Conservation (phyloP, 1,140 invertebrate species). For the Antheraea mylitta region DNA sequence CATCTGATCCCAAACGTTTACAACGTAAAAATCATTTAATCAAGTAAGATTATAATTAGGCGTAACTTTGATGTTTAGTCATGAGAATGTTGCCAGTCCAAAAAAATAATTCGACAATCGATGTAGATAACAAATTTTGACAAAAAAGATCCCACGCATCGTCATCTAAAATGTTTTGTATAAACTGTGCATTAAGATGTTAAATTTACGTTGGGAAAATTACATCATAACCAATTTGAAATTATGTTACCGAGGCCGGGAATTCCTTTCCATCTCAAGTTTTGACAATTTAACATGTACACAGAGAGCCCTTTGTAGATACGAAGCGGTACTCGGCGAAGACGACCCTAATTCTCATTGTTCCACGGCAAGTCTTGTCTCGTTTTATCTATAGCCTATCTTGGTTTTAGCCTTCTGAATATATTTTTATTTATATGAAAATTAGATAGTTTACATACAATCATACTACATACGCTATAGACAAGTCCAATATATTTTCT, state of each 20-base stretch:
- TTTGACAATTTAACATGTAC: conserved; percentile 7
- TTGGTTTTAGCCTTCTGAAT: background rate
- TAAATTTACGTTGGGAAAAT: background rate
- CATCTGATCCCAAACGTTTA: no score
- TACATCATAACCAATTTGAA: background rate
- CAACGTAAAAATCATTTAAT: no score
- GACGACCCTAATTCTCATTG: background rate
- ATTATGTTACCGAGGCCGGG: background rate
- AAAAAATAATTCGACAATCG: no score
- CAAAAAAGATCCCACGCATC: no score
- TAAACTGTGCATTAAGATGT: background rate
- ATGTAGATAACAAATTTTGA: no score
- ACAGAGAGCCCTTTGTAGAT: background rate
- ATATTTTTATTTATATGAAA: background rate
- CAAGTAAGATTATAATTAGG: no score
- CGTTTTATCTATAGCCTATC: background rate
- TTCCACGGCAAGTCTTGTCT: background rate
- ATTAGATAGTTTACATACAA: background rate
- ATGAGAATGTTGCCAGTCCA: no score
- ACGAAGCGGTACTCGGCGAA: background rate
- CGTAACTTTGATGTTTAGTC: no score
- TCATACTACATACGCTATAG: no score
- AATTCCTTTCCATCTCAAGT: conserved; percentile 4
- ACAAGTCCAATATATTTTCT: no score
- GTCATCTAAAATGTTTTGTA: no score